A percentile compares a stretch with the other conserved stretches of the same genome.
phyloP scores from a whole-genome alignment of 2,113 vertebrate genomes.

The Aphyosemion australe region DNA sequence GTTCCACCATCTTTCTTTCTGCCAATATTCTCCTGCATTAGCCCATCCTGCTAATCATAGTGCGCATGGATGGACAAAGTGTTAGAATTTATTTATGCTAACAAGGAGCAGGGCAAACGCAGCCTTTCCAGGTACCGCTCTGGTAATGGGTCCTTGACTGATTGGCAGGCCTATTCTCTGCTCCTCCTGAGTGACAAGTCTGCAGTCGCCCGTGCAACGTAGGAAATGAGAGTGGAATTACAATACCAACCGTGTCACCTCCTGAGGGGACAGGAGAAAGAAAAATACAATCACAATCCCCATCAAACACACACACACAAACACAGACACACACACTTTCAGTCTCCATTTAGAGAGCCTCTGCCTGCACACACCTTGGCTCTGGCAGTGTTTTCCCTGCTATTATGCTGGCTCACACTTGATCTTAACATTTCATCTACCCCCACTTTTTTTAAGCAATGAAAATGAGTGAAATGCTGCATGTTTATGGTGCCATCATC shows the following conservation, averaged over 20 bases:
- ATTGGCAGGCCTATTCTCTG: constrained; percentile 78
- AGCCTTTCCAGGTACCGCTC: constrained; percentile 35
- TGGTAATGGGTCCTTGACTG: constrained; percentile 74
- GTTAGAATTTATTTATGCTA: constrained; percentile 69
- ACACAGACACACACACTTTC: constrained; percentile 6
- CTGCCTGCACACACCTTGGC: constrained; percentile 20
- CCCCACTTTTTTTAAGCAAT: not conserved
- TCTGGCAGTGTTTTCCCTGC: constrained; percentile 8
- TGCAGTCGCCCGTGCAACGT: constrained; percentile 60
- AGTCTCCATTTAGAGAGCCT: constrained; percentile 34
- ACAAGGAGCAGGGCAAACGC: constrained; percentile 48
- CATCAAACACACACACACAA: constrained; percentile 33
- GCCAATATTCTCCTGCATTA: constrained; percentile 13
- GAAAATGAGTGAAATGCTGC: constrained; percentile 11
- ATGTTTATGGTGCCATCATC: not conserved
- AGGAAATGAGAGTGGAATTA: constrained; percentile 82
- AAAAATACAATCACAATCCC: constrained; percentile 73
- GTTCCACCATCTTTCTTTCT: constrained; percentile 1
- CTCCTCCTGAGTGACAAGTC: constrained; percentile 76
- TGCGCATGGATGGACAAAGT: constrained; percentile 52
- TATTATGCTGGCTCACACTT: constrained; percentile 14
- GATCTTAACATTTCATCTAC: constrained; percentile 20
- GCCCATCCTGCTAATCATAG: constrained; percentile 42
- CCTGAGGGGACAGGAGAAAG: constrained; percentile 73
- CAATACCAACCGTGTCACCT: constrained; percentile 78